Evolutionary conservation across 2,113 vertebrate species (phyloP).

Genomic region (Strix aluco): DNA sequence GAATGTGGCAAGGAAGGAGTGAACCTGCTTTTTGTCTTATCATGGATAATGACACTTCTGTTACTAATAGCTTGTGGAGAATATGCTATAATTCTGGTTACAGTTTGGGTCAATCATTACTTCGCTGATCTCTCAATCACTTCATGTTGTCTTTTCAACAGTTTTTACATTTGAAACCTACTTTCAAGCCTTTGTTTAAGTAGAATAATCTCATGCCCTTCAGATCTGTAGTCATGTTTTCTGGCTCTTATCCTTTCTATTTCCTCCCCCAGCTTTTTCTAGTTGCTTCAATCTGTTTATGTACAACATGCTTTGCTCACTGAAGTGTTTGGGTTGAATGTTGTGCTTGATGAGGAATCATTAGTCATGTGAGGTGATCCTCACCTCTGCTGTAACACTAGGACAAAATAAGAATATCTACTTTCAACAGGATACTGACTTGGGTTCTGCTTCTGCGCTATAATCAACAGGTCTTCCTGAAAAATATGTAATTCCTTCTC

Average conservation of each 20-base stretch:
- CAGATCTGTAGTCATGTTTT: background rate
- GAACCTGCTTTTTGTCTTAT: background rate
- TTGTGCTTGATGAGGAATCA: background rate
- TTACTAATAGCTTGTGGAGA: background rate
- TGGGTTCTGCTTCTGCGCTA: background rate
- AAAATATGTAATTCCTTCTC: background rate
- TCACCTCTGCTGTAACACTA: background rate
- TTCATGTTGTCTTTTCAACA: background rate
- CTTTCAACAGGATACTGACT: background rate
- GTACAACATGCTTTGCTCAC: background rate
- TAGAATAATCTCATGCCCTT: background rate
- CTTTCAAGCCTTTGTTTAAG: background rate
- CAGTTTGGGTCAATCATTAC: background rate
- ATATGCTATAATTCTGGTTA: background rate
- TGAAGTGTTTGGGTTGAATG: background rate
- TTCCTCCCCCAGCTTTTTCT: background rate
- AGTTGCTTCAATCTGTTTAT: background rate
- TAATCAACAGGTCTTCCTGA: background rate
- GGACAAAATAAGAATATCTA: background rate
- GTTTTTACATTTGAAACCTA: background rate
- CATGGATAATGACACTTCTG: background rate
- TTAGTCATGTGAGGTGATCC: background rate
- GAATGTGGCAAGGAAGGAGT: background rate
- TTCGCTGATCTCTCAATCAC: background rate
- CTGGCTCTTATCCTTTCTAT: background rate